A percentile compares a stretch with the other conserved stretches of the same genome.
These are phyloP conservation scores for Ancistrus triradiatus DNA, from an alignment of 2,113 vertebrate genomes.

Conservation along the genomic window DNA sequence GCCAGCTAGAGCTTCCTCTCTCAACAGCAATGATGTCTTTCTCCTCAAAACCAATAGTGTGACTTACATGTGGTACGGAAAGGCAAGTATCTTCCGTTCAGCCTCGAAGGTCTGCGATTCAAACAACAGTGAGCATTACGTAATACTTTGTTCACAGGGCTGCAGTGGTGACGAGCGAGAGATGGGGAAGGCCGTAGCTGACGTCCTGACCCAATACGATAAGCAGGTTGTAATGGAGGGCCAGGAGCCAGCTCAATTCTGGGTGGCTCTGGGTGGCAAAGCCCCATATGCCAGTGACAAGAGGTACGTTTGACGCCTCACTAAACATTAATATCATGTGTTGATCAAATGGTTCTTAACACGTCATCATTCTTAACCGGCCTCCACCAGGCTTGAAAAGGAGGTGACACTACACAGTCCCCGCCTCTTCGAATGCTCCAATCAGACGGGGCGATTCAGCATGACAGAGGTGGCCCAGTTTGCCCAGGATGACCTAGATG, in stretches of 20 bases:
- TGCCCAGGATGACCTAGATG: constrained; percentile 82
- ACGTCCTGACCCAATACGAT: constrained; percentile 75
- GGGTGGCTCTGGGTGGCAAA: constrained; percentile 84
- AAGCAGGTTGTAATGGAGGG: constrained; percentile 83
- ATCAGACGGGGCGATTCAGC: constrained; percentile 80
- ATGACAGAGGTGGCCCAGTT: constrained; percentile 82
- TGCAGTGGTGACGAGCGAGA: constrained; percentile 86
- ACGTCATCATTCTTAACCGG: background rate
- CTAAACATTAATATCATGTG: background rate
- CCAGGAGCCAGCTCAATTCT: constrained; percentile 85
- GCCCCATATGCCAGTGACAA: constrained; percentile 80
- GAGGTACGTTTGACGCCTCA: constrained; percentile 60
- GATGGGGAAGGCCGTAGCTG: constrained; percentile 78
- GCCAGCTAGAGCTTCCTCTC: constrained; percentile 72
- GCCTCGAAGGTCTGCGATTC: background rate
- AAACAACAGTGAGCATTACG: background rate
- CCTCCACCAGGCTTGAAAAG: constrained; percentile 69
- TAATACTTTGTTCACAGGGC: constrained; percentile 63
- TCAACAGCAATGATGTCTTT: constrained; percentile 85
- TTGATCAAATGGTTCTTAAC: background rate
- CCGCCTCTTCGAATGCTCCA: constrained; percentile 88
- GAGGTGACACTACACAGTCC: constrained; percentile 66
- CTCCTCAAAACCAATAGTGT: constrained; percentile 67
- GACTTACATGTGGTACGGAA: constrained; percentile 86
- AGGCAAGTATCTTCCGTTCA: constrained; percentile 61